phyloP scores from a whole-genome alignment of 2,113 vertebrate species.

The Lagenorhynchus albirostris region DNA sequence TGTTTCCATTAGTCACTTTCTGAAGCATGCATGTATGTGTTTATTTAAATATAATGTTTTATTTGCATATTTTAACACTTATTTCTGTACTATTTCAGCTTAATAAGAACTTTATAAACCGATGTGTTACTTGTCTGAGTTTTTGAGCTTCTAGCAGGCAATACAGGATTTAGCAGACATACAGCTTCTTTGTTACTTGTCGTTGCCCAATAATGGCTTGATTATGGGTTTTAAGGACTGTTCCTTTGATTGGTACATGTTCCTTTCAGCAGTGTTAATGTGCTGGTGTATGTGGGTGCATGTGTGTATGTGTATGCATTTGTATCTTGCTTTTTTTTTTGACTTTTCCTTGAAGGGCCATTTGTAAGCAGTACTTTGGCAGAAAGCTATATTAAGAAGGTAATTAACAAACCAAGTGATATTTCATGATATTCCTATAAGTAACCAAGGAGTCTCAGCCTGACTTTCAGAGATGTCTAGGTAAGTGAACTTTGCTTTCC shows the following conservation, averaged over 20 bases:
- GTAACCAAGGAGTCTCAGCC: not conserved
- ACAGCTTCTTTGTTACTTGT: not conserved
- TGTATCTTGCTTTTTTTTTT: slow-evolving; percentile 7
- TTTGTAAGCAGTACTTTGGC: not conserved
- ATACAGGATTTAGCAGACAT: not conserved
- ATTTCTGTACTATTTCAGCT: not conserved
- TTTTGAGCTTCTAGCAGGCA: not conserved
- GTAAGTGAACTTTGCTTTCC: not conserved
- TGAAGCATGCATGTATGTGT: too few species aligned
- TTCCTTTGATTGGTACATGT: not conserved
- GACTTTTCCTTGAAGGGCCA: not conserved
- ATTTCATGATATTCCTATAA: not conserved
- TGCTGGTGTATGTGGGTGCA: not conserved
- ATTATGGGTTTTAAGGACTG: not conserved
- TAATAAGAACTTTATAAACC: not conserved
- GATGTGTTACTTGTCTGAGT: not conserved
- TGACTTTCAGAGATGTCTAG: not conserved
- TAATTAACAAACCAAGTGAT: not conserved
- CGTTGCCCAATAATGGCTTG: not conserved
- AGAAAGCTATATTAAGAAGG: not conserved
- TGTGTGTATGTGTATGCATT: not conserved
- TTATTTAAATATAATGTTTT: not conserved
- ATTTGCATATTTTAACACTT: not conserved
- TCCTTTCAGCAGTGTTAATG: not conserved
- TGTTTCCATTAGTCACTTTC: not conserved